Conservation (phyloP, 2,888 invertebrate genomes). For the Plebejus argus region DNA sequence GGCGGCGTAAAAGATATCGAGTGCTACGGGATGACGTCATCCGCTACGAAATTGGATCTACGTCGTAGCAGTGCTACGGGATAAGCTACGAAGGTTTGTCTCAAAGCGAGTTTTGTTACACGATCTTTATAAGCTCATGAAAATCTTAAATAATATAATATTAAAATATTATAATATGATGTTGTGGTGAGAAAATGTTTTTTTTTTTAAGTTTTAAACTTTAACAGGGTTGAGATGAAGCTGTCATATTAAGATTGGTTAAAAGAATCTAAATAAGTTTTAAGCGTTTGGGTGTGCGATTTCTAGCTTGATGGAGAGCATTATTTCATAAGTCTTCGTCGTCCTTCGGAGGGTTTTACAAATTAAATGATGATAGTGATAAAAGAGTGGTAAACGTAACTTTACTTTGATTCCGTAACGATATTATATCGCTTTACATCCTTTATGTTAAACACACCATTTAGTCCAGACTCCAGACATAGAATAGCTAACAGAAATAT, state of each 20-base stretch:
- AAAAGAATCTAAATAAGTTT: too few relatives aligned
- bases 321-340: too few relatives aligned
- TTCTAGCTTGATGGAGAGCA: too few relatives aligned
- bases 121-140: not conserved
- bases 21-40: constrained; percentile 12
- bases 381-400: not conserved
- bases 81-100: constrained; percentile 13
- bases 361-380: not conserved
- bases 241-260: too few relatives aligned
- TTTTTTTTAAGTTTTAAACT: not conserved
- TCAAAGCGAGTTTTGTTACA: not conserved
- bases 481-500: not conserved
- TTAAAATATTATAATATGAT: not conserved
- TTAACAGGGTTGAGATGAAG: not conserved
- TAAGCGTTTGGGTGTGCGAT: too few relatives aligned
- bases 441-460: constrained; percentile 18
- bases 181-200: not conserved
- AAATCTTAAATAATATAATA: not conserved
- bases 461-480: not conserved
- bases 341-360: too few relatives aligned
- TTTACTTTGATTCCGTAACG: not conserved
- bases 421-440: not conserved
- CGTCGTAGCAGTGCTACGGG: constrained; percentile 13
- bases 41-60: constrained; percentile 15
- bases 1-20: not conserved